Percentiles rank a stretch among this genome's conserved stretches.
Conservation (phyloP, 2,113 vertebrate genomes). For the Seriola rivoliana region DNA sequence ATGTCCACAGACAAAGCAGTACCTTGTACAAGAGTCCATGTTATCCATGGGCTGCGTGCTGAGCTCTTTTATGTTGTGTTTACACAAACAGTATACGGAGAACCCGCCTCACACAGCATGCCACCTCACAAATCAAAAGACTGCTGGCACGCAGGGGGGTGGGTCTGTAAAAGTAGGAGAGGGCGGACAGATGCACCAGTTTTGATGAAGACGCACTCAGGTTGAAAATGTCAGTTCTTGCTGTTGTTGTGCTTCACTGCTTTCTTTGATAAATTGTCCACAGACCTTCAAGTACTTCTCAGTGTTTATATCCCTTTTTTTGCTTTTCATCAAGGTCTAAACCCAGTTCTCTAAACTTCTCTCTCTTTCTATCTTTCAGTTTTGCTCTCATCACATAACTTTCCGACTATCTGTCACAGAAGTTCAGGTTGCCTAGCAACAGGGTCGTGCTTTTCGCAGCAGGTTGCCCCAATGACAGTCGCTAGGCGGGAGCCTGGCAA, state of each 20-base stretch:
- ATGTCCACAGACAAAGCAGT: slow-evolving; percentile 61
- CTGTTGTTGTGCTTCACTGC: slow-evolving; percentile 8
- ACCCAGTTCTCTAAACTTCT: neutral
- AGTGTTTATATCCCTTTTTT: neutral
- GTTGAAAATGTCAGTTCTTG: slow-evolving; percentile 36
- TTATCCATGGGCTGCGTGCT: slow-evolving; percentile 46
- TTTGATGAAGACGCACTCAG: slow-evolving; percentile 53
- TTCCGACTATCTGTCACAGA: slow-evolving; percentile 62
- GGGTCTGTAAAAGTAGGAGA: slow-evolving; percentile 50
- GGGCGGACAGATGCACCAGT: slow-evolving; percentile 33
- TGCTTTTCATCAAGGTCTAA: neutral
- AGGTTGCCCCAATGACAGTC: slow-evolving; percentile 76
- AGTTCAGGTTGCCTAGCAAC: slow-evolving; percentile 84
- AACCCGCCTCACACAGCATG: slow-evolving; percentile 59
- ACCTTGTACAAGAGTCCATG: slow-evolving; percentile 64
- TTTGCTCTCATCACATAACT: slow-evolving; percentile 47
- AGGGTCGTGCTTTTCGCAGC: slow-evolving; percentile 73
- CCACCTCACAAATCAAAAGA: slow-evolving; percentile 72
- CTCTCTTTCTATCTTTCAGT: slow-evolving; percentile 4
- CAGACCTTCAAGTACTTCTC: slow-evolving; percentile 1
- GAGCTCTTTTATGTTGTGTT: slow-evolving; percentile 73
- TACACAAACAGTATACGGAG: slow-evolving; percentile 60
- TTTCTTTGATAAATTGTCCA: slow-evolving; percentile 26
- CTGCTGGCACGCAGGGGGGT: slow-evolving; percentile 44
- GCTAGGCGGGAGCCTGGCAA: slow-evolving; percentile 77